These are phyloP conservation scores for Melanaphis sacchari DNA, from an alignment of 1,140 invertebrate genomes.

Conservation along the genomic window DNA sequence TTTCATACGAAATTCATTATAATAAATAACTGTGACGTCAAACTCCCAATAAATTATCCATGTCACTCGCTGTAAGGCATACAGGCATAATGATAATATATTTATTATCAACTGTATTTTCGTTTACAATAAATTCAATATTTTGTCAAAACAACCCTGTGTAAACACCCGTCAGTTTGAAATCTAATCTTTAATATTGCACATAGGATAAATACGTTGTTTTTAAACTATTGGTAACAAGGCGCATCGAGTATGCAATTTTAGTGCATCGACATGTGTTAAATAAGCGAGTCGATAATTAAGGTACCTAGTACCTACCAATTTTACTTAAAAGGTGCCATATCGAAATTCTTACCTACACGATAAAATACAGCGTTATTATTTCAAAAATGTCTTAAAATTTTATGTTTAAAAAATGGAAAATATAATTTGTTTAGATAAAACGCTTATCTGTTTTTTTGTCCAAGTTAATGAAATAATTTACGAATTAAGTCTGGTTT, in stretches of 20 bases:
- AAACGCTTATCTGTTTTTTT: neutral
- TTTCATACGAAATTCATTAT: neutral
- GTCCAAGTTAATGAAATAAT: neutral
- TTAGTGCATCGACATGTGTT: neutral
- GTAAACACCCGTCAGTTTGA: neutral
- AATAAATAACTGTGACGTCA: slow-evolving; percentile 19
- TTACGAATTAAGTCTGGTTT: too few species aligned
- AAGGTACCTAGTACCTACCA: too few species aligned
- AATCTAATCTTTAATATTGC: neutral
- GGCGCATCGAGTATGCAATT: slow-evolving; percentile 39
- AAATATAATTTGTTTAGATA: too few species aligned
- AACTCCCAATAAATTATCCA: neutral
- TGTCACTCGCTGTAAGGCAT: neutral
- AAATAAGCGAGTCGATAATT: neutral
- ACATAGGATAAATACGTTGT: neutral
- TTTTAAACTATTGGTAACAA: neutral
- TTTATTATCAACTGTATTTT: neutral
- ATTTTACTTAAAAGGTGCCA: neutral
- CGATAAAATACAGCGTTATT: too few species aligned
- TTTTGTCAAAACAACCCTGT: neutral
- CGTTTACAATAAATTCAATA: neutral
- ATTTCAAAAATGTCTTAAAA: too few species aligned
- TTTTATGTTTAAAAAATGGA: too few species aligned
- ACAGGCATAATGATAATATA: neutral
- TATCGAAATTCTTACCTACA: too few species aligned